Percentiles rank a stretch among this genome's conserved stretches.
Conservation (phyloP, 2,113 vertebrate species). For the Psophia crepitans region DNA sequence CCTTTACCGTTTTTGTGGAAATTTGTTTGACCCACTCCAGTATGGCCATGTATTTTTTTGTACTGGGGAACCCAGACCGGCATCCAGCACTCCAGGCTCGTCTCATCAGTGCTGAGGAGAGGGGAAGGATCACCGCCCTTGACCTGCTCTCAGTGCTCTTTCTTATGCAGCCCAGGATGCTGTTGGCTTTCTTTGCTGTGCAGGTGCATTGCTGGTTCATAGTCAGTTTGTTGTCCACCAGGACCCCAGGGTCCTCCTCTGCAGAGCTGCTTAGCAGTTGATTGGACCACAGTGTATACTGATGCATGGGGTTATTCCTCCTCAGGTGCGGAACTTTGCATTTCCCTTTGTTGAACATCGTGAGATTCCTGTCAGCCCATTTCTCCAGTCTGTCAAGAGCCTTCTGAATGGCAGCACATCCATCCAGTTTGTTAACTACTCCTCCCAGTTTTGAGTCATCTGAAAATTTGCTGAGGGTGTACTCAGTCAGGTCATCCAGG, state of each 20-base stretch:
- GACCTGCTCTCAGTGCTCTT: not conserved
- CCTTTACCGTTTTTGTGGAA: not conserved
- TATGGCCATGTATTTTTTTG: not conserved
- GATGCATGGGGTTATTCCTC: not conserved
- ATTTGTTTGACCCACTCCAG: not conserved
- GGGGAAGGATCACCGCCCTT: not conserved
- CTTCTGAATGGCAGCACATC: not conserved
- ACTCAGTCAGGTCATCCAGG: not conserved
- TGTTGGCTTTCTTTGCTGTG: not conserved
- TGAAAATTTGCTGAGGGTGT: not conserved
- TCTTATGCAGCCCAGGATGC: not conserved
- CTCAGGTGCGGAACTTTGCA: not conserved
- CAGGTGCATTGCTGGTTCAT: not conserved
- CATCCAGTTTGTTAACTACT: not conserved
- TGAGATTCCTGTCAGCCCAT: not conserved
- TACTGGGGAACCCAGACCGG: not conserved
- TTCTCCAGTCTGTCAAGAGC: not conserved
- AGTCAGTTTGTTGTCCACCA: not conserved
- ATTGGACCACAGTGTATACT: not conserved
- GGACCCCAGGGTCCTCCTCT: not conserved
- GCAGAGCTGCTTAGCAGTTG: not conserved
- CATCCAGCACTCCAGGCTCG: not conserved
- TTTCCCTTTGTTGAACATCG: not conserved
- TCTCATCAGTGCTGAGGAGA: not conserved
- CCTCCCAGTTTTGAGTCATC: not conserved